Base-by-base conservation (phyloP, 2,797 vertebrate genomes). In the Prionace glauca region DNA sequence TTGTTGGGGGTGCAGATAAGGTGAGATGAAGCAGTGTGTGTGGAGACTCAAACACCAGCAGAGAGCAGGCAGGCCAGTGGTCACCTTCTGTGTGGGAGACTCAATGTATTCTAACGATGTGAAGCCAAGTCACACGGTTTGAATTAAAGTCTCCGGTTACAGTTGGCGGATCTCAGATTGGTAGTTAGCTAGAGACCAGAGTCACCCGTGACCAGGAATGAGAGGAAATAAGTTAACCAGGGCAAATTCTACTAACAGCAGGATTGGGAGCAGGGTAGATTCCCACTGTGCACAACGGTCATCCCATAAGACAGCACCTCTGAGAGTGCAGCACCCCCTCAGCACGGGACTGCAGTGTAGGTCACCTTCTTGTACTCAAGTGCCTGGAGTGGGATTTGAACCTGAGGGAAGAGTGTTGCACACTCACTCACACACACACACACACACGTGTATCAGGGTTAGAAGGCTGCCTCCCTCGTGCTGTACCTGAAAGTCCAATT, bases 401-500 rank as follows among this genome's bases (percentile, higher is more conserved):
- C n/a, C 41, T 1, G 79, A 45, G n/a, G n/a, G 2, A 1, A 24
- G 81, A 84, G 41, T 12, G 36, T 84, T 84, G 16, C 36, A 84
- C 36, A 41, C 16, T 22, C 36, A 74, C 18, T 22, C 36, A 56
- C 18, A n/a, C 36, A 84, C 36, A 41, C 16, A 22, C 36, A 74
- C 18, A 22, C 36, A 56, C 18, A 41, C 18, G 4, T 45, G 36
- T 45, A 2, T 24, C 41, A 45, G 20, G 36, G 18, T 84, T 41
- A 18, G 36, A 84, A 45, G 79, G 18, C 36, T 41, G 16, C 0
- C 9, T 90, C 60, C 87, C 65, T 60, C 12, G 10, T 45, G 18
- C 24, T 77, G 71, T 97, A 99, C 99, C 98, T 98, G 97, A 99
- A 99, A 0, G 99, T 99, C 99, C 98, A 99, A 98, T 99, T 99